Evolutionary conservation across 2,797 vertebrate genomes (phyloP).

Genomic region (Rallus crepitans): DNA sequence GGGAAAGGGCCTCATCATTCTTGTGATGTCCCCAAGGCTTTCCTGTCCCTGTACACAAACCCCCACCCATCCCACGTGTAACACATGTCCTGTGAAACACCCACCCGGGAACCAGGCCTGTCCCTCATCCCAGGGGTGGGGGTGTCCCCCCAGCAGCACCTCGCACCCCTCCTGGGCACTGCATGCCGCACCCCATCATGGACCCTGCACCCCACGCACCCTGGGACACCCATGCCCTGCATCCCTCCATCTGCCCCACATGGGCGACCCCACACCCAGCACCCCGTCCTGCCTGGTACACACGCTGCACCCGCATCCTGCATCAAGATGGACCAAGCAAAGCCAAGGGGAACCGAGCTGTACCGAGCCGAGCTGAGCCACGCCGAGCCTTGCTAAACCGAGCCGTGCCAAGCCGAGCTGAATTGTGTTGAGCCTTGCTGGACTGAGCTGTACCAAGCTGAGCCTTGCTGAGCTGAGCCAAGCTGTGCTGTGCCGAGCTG

Average conservation of each 20-base stretch:
- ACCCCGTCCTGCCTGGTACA: background rate
- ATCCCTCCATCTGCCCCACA: background rate
- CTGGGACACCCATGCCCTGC: background rate
- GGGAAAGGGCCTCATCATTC: background rate
- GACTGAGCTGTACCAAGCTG: too few relatives aligned
- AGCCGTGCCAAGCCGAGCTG: too few relatives aligned
- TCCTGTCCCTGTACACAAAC: rapidly evolving
- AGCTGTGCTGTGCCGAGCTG: too few relatives aligned
- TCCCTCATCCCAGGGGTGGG: too few relatives aligned
- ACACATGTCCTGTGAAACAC: rapidly evolving
- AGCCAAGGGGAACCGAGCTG: too few relatives aligned
- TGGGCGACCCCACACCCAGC: too few relatives aligned
- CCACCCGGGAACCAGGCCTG: background rate
- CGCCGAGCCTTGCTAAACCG: too few relatives aligned
- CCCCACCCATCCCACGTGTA: rapidly evolving
- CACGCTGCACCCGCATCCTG: too few relatives aligned
- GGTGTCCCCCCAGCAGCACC: background rate
- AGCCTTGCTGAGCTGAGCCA: too few relatives aligned
- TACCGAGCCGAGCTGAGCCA: background rate
- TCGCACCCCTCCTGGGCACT: background rate
- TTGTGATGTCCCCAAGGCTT: background rate
- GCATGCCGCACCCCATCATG: background rate
- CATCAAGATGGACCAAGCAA: too few relatives aligned
- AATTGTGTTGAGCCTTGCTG: too few relatives aligned
- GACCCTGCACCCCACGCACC: background rate